Evolutionary conservation across 2,113 vertebrate genomes (phyloP).

Genomic region (Recurvirostra avosetta): DNA sequence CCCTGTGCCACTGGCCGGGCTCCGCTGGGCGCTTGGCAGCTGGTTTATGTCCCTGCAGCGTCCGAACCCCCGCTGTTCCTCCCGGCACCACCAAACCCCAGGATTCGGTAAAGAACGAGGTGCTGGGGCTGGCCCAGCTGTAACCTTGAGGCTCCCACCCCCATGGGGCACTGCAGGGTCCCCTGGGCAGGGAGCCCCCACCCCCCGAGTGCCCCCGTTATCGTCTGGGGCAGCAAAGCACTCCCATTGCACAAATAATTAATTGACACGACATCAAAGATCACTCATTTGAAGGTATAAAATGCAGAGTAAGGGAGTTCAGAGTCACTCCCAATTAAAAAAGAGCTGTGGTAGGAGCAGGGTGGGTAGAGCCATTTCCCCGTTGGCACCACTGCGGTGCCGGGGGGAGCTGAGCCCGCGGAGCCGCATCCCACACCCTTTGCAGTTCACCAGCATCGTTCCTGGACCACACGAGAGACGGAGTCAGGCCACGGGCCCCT

Average conservation of each 20-base stretch:
- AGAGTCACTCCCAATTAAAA: neutral
- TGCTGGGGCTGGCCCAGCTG: neutral
- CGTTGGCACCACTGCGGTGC: accelerated
- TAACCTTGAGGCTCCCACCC: neutral
- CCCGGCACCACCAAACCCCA: neutral
- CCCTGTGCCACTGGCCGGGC: neutral
- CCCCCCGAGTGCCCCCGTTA: neutral
- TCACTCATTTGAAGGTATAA: neutral
- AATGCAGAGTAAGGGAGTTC: neutral
- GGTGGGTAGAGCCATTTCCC: neutral
- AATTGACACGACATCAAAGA: neutral
- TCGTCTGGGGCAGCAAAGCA: neutral
- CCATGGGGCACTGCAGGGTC: accelerated
- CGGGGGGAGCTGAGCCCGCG: neutral
- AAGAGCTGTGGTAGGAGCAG: neutral
- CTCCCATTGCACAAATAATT: neutral
- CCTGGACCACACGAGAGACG: neutral
- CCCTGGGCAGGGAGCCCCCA: neutral
- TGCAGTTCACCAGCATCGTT: neutral
- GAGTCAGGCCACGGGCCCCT: neutral
- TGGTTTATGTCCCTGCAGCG: neutral
- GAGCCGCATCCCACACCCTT: neutral
- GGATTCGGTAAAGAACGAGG: accelerated
- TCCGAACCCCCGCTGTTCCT: accelerated
- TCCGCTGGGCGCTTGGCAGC: neutral